Base-by-base conservation (phyloP, 1,140 invertebrate species). In the Drosophila subpulchrella region DNA sequence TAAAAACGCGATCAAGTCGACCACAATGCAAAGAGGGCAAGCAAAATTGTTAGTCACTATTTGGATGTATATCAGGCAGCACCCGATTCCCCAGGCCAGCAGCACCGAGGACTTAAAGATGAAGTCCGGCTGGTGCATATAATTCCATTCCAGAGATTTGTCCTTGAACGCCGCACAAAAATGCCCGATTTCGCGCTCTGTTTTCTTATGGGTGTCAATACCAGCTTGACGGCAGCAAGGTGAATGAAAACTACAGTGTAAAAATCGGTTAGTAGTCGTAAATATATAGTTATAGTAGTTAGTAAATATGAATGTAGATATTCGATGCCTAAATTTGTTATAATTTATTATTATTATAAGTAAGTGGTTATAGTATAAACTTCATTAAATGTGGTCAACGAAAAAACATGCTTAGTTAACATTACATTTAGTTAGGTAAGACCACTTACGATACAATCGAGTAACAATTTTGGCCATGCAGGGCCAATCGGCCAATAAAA, bases 91-190 rank as follows among this genome's bases (percentile, higher is more conserved):
- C 79, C 83, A 88, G 11, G 73, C 56, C 13, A 83, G 30, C 4
- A 83, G 8, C 7, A 76, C 57, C 20, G 83, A 91, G 53, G 77
- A 90, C 44, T 92, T 92, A 0, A 86, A 54, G 41, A 92, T 74
- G 15, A 76, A 81, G 36, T 92, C 92, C 0, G 86, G 81, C 20
- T 91, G 83, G 1, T 51, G 57, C 10, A 92, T 39, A 65, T 72
- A 92, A 5, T 10, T 50, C n/a, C 27, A 15, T 20, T 92, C 91
- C 42, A 90, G 75, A 4, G 13, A 27, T 8, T 75, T 73, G 30
- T 92, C 72, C 13, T 50, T 70, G 36, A 91, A 92, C 4, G 82
- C 66, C 2, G 89, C 41, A 15, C 72, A 75, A 3, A 74, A 27
- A 6, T 34, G 1, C 0, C 27, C 59, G 2, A 89, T 57, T n/a